Conservation (phyloP, 2,113 vertebrate genomes). For the Fregetta grallaria region DNA sequence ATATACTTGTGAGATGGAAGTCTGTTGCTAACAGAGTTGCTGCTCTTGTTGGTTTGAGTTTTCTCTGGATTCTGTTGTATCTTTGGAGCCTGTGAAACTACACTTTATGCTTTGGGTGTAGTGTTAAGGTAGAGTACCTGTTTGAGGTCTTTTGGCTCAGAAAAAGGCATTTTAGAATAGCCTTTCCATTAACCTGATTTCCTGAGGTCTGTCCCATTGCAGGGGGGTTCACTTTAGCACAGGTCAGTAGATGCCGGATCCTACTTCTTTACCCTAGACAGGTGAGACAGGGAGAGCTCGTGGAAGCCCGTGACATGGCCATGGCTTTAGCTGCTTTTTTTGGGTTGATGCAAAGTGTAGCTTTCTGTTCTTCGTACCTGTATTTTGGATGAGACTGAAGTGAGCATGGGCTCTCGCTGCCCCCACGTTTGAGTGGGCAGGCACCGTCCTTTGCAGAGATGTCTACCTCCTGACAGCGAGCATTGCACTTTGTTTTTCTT, state of each 20-base stretch:
- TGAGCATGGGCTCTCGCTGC: accelerated
- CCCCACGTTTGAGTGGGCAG: accelerated
- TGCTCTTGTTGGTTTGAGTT: neutral
- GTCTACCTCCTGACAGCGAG: neutral
- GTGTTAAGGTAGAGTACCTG: neutral
- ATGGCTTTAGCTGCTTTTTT: neutral
- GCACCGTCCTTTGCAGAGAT: neutral
- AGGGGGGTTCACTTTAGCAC: neutral
- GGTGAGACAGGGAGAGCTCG: neutral
- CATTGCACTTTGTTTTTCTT: accelerated
- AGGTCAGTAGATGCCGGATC: neutral
- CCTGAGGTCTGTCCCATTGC: neutral
- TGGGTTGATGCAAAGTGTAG: accelerated
- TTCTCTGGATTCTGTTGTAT: neutral
- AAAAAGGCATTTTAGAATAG: neutral
- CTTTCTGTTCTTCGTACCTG: accelerated
- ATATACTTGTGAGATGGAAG: neutral
- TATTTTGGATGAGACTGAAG: neutral
- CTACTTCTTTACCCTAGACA: neutral
- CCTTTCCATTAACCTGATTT: neutral
- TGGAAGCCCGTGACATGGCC: neutral
- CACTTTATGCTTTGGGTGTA: neutral
- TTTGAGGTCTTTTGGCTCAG: neutral
- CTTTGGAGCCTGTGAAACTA: neutral
- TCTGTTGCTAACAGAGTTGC: neutral